Percentiles rank a stretch among this genome's conserved stretches.
Evolutionary conservation across 2,113 vertebrate species (phyloP).

Genomic region (Cygnus buccinator): DNA sequence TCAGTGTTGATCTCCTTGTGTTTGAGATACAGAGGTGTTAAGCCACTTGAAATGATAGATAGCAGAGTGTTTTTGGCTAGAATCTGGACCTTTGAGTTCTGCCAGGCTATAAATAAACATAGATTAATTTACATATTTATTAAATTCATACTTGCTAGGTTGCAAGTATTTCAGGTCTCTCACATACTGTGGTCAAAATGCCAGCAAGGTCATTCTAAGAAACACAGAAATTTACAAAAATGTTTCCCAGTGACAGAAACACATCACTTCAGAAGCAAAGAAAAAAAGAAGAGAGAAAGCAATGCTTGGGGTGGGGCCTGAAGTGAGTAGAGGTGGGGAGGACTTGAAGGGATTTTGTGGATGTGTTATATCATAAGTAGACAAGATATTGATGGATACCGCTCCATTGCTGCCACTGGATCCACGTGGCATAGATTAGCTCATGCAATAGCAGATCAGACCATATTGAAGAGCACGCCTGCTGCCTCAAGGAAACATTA

Average conservation of each 20-base stretch:
- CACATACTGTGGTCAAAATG: background rate
- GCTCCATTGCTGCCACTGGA: background rate
- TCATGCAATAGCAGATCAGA: background rate
- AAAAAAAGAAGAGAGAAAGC: background rate
- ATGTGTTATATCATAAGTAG: background rate
- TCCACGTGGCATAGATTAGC: background rate
- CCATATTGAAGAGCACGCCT: background rate
- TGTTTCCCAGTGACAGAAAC: background rate
- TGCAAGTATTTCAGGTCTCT: background rate
- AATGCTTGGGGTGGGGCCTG: background rate
- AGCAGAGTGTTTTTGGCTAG: constrained; percentile 35
- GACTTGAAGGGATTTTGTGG: background rate
- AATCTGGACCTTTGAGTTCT: constrained; percentile 41
- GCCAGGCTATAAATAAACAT: constrained; percentile 71
- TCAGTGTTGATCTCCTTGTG: background rate
- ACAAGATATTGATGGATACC: background rate
- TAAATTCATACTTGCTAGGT: constrained; percentile 45
- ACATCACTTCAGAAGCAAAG: background rate
- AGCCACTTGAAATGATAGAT: constrained; percentile 44
- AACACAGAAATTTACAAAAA: constrained; percentile 13
- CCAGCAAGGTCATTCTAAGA: constrained; percentile 57
- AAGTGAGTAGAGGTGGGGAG: background rate
- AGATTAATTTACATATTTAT: constrained; percentile 73
- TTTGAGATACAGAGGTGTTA: constrained; percentile 48
- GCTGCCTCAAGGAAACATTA: background rate